A percentile compares a stretch with the other conserved stretches of the same genome.
Conservation (phyloP, 2,113 vertebrate species). For the Mobula hypostoma region DNA sequence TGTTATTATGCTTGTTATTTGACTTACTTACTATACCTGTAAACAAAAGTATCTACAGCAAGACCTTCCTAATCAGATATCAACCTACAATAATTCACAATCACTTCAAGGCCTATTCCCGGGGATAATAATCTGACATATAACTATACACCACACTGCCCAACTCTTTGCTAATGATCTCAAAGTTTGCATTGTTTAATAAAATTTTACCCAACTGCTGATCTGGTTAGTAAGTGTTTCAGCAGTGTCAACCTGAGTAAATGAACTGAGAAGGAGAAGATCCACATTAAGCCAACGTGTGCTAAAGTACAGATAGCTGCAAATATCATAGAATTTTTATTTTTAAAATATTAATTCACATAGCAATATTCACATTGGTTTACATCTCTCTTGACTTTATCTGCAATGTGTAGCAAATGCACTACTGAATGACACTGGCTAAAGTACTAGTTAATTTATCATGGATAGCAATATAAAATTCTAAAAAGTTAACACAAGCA, state of each 20-base stretch:
- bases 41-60: neutral
- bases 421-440: neutral
- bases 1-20: neutral
- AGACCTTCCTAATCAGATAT: neutral
- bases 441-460: neutral
- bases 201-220: neutral
- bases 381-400: neutral
- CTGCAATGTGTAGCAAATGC: neutral
- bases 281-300: neutral
- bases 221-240: neutral
- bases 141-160: neutral
- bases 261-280: neutral
- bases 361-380: neutral
- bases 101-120: neutral
- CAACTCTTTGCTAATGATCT: neutral
- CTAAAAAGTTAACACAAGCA: neutral
- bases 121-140: neutral
- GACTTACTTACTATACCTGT: neutral
- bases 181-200: neutral
- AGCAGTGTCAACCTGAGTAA: neutral
- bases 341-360: neutral
- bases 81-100: neutral
- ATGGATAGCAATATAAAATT: neutral
- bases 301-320: too few species aligned
- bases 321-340: constrained; percentile 11